Percentiles rank a stretch among this genome's conserved stretches.
phyloP scores from a whole-genome alignment of 2,888 invertebrate genomes.

The Xestia sexstrigata region DNA sequence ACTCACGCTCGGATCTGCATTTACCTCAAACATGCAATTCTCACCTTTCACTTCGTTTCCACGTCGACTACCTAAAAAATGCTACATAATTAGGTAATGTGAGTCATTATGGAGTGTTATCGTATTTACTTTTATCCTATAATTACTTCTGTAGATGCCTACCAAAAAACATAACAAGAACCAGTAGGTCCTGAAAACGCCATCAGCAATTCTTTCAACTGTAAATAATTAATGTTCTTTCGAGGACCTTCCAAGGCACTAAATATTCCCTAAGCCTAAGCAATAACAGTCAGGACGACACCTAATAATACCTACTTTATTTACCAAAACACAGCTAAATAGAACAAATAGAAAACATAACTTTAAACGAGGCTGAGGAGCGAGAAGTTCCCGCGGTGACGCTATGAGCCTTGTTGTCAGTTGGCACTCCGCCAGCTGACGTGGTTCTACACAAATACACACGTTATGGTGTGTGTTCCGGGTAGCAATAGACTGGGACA shows the following conservation, averaged over 20 bases:
- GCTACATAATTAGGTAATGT: background rate
- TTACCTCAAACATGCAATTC: background rate
- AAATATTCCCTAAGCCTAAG: conserved; percentile 11
- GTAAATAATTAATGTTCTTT: conserved; percentile 1
- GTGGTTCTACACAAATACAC: conserved; percentile 18
- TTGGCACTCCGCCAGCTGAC: conserved; percentile 41
- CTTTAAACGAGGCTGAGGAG: conserved; percentile 5
- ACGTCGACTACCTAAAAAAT: background rate
- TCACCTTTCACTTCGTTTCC: background rate
- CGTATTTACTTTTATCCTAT: background rate
- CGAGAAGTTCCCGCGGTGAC: background rate
- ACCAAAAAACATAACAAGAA: background rate
- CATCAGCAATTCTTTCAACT: background rate
- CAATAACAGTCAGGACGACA: conserved; percentile 17
- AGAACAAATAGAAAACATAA: conserved; percentile 27
- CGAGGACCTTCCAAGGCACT: background rate
- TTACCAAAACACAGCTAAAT: background rate
- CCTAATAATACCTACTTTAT: background rate
- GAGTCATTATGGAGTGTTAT: background rate
- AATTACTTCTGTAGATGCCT: background rate
- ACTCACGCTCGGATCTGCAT: background rate
- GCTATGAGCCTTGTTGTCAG: conserved; percentile 9
- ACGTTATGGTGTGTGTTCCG: conserved; percentile 10
- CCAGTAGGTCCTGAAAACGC: background rate
- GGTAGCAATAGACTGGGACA: background rate